A percentile compares a stretch with the other conserved stretches of the same genome.
phyloP scores from a whole-genome alignment of 2,797 vertebrate species.

The Dromococcyx pavoninus region DNA sequence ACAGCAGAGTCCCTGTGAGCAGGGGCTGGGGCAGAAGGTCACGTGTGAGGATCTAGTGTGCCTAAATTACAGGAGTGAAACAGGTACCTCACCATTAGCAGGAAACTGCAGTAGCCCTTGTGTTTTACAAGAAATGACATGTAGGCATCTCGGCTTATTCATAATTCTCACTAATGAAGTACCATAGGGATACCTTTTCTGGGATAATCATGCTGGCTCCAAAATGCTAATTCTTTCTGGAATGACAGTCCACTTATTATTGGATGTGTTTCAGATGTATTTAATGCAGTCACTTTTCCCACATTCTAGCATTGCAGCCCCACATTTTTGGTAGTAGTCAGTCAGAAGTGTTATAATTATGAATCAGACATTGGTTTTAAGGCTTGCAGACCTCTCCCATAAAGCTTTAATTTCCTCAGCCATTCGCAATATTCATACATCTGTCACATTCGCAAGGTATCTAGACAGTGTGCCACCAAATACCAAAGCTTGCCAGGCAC shows the following conservation, averaged over 20 bases:
- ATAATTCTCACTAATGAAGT: neutral
- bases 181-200: neutral
- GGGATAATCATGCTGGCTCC: neutral
- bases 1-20: neutral
- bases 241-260: neutral
- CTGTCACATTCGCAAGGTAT: conserved; percentile 5
- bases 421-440: conserved; percentile 21
- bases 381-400: conserved; percentile 28
- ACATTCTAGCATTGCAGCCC: conserved; percentile 9
- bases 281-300: conserved; percentile 31
- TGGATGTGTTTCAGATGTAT: neutral
- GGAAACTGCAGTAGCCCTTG: neutral
- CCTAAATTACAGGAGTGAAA: neutral
- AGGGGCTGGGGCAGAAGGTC: neutral
- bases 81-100: neutral
- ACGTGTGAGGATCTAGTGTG: neutral
- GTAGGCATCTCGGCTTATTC: neutral
- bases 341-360: conserved; percentile 35
- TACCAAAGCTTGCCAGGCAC: conserved; percentile 24
- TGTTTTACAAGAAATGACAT: neutral
- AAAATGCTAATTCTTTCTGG: neutral
- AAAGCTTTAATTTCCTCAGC: conserved; percentile 46
- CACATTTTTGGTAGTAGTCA: conserved; percentile 14
- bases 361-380: conserved; percentile 50
- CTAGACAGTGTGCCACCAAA: neutral